Evolutionary conservation across 2,888 invertebrate genomes (phyloP).

Genomic region (Lasioglossum morio): DNA sequence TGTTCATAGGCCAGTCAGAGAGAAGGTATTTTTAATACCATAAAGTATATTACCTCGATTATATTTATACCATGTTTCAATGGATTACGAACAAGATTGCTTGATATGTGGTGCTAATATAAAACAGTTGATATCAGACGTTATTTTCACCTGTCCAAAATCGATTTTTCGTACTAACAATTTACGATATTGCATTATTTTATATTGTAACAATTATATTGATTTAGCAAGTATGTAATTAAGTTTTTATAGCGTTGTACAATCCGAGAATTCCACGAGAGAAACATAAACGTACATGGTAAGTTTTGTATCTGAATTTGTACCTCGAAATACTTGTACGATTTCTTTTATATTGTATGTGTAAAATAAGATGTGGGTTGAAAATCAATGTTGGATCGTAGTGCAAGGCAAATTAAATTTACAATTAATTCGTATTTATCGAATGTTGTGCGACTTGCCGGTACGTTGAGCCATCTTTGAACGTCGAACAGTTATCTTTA

Average conservation of each 20-base stretch:
- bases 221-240: neutral
- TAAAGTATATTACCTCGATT: constrained; percentile 31
- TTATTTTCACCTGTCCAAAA: neutral
- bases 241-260: constrained; percentile 20
- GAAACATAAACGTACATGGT: neutral
- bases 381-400: constrained; percentile 19
- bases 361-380: neutral
- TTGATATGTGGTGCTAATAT: constrained; percentile 47
- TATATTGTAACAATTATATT: neutral
- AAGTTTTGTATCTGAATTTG: constrained; percentile 36
- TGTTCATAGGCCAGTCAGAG: constrained; percentile 38
- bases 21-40: constrained; percentile 50
- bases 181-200: neutral
- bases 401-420: neutral
- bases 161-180: constrained; percentile 6
- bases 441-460: constrained; percentile 8
- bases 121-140: neutral
- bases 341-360: constrained; percentile 17
- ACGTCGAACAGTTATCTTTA: neutral
- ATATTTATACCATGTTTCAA: constrained; percentile 34
- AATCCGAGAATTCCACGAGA: constrained; percentile 3
- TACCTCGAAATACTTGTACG: neutral
- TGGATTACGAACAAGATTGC: constrained; percentile 31
- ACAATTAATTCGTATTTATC: constrained; percentile 19
- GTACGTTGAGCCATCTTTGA: constrained; percentile 25